Base-by-base conservation (phyloP, 2,888 invertebrate genomes). In the Sinohyriopsis cumingii region DNA sequence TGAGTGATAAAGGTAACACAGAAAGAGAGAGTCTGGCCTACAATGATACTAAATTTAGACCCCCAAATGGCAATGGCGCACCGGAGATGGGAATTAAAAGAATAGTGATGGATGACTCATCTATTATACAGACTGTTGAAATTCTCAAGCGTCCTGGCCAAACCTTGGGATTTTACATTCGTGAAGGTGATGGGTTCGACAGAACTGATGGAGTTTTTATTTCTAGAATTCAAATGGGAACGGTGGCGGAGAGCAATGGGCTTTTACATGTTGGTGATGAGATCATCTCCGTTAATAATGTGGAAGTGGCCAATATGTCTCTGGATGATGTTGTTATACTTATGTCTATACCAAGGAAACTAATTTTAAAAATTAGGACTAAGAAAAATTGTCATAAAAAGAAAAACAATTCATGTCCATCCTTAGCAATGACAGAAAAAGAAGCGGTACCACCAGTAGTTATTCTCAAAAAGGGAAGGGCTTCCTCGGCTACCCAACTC, bases 141-240 rank as follows among this genome's bases (percentile, higher is more conserved):
- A 98, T 99, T 87, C 97, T 99, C 81, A 99, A 99, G 91, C 93
- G 98, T 84, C 99, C 99, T 0, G 99, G 99, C 20, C 99, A 99
- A 91, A 98, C 98, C 45, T 92, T 99, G 77, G 99, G 99, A 60
- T 93, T 99, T 73, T 99, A 99, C 91, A 98, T 99, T 87, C 93
- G 98, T 59, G 99, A 99, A 87, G 98, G 99, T n/a, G 98, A 99
- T 88, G 99, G 98, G n/a, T 94, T 95, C 68, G 96, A 97, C 86
- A 93, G 97, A 75, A 94, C 94, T 63, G 97, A 98, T 86, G 99
- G 99, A 62, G 99, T 99, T 75, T 99, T 99, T 92, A 98, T 99
- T 91, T 99, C 99, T 15, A 92, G 95, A 85, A 96, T 97, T 89
- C 99, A 99, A 56, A 92, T 97, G 85, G 98, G 98, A 91, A 97